Evolutionary conservation across 2,888 invertebrate genomes (phyloP).

Genomic region (Pandemis cinnamomeana): DNA sequence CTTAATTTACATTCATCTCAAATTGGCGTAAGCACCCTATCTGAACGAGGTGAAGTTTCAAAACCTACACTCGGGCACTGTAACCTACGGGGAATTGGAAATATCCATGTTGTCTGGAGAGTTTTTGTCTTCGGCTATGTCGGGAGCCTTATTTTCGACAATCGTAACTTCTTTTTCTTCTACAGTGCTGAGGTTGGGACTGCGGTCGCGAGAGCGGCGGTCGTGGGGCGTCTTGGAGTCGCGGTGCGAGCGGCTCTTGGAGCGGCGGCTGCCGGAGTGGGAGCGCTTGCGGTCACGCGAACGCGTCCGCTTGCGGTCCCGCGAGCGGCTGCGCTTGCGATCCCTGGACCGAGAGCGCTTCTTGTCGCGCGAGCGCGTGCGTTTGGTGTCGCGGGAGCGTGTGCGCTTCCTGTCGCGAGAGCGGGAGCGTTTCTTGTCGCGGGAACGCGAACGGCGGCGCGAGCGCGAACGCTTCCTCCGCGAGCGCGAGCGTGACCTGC

Average conservation of each 20-base stretch:
- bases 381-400: conserved; percentile 82
- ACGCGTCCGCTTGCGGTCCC: conserved; percentile 73
- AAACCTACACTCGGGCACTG: neutral
- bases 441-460: conserved; percentile 68
- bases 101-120: conserved; percentile 91
- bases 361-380: conserved; percentile 81
- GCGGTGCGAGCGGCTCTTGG: conserved; percentile 75
- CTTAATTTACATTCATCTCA: conserved; percentile 6
- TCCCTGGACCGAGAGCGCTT: conserved; percentile 78
- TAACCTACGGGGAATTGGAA: conserved; percentile 88
- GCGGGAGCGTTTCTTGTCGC: conserved; percentile 66
- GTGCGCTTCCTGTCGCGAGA: conserved; percentile 77
- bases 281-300: conserved; percentile 78
- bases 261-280: conserved; percentile 69
- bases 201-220: conserved; percentile 70
- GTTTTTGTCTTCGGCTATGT: conserved; percentile 82
- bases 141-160: conserved; percentile 60
- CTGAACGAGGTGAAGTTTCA: neutral
- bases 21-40: neutral
- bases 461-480: conserved; percentile 80
- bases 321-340: conserved; percentile 77
- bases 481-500: conserved; percentile 85
- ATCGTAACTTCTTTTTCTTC: conserved; percentile 61
- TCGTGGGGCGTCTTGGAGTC: conserved; percentile 76
- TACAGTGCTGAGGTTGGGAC: conserved; percentile 63